Base-by-base conservation (phyloP, 2,888 invertebrate species). In the Ferdinandea cuprea region DNA sequence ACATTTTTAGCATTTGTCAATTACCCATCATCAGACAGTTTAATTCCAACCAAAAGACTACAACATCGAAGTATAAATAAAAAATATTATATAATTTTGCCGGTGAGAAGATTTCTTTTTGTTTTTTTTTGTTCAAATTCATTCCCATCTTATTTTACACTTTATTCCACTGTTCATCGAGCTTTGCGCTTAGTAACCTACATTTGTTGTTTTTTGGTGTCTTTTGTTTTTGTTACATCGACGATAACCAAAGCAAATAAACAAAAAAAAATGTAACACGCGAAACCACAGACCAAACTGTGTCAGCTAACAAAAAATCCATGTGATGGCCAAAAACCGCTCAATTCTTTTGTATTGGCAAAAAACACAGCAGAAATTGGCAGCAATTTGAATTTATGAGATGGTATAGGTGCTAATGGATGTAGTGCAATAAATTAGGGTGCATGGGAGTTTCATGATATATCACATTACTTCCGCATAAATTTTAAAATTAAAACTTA, bases 41-140 rank as follows among this genome's bases (percentile, higher is more conserved):
- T 32, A 35, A 17, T 35, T 35, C 19, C 54, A 54, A 54, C 32
- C 54, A 54, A 54, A 54, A 54, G 54, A 32, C n/a, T n/a, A n/a
- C n/a, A n/a, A n/a, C n/a, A n/a, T n/a, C 13, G 0, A 30, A 30
- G 30, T 30, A 8, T 7, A 17, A 30, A 50, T 54, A 54, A 54
- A 11, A 35, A 54, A 35, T 19, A 54, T 54, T 54, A 54, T 54
- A 32, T 54, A 54, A 54, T n/a, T 50, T 35, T 32, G 32, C 54
- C 54, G 32, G 54, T 35, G 37, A 5, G 13, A 37, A n/a, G n/a
- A n/a, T n/a, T n/a, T n/a, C n/a, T n/a, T n/a, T n/a, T n/a, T n/a
- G n/a, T n/a, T n/a, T n/a, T n/a, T n/a, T n/a, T n/a, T n/a, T n/a
- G n/a, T n/a, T n/a, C n/a, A n/a, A n/a, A n/a, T n/a, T n/a, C n/a